Evolutionary conservation across 2,113 vertebrate species (phyloP).

Genomic region (Catagonus wagneri): DNA sequence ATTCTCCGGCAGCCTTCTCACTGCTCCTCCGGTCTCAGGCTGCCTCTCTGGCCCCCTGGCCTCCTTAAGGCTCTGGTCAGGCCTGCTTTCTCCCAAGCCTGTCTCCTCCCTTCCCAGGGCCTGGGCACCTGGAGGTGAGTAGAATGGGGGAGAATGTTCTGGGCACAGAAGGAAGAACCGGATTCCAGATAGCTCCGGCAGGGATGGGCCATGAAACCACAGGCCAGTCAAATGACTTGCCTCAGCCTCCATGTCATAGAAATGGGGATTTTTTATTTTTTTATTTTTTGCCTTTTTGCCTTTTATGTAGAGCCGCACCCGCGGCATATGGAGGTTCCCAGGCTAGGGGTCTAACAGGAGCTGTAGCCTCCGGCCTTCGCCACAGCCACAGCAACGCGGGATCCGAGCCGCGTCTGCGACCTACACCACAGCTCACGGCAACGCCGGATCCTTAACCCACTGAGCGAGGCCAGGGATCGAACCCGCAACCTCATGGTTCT

Average conservation of each 20-base stretch:
- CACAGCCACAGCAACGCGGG: too few relatives aligned
- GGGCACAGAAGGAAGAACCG: background rate
- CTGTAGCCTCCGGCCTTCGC: too few relatives aligned
- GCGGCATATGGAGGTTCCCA: too few relatives aligned
- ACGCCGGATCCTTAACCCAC: too few relatives aligned
- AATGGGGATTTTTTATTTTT: too few relatives aligned
- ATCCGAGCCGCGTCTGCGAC: too few relatives aligned
- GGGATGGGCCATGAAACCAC: rapidly evolving
- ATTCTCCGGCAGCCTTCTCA: background rate
- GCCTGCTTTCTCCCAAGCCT: background rate
- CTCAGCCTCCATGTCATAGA: background rate
- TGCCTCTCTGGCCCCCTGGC: background rate
- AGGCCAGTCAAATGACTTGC: background rate
- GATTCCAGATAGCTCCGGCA: background rate
- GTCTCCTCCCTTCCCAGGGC: background rate
- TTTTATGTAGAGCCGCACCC: too few relatives aligned
- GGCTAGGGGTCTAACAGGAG: too few relatives aligned
- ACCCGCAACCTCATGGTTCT: too few relatives aligned
- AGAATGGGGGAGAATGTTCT: background rate
- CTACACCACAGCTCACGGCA: too few relatives aligned
- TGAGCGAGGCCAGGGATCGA: too few relatives aligned
- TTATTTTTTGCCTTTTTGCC: too few relatives aligned
- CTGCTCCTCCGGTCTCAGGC: background rate
- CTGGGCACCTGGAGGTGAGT: background rate
- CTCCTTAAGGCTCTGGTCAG: background rate